These are phyloP conservation scores for Sylvia atricapilla DNA, from an alignment of 2,113 vertebrate species.

Conservation along the genomic window DNA sequence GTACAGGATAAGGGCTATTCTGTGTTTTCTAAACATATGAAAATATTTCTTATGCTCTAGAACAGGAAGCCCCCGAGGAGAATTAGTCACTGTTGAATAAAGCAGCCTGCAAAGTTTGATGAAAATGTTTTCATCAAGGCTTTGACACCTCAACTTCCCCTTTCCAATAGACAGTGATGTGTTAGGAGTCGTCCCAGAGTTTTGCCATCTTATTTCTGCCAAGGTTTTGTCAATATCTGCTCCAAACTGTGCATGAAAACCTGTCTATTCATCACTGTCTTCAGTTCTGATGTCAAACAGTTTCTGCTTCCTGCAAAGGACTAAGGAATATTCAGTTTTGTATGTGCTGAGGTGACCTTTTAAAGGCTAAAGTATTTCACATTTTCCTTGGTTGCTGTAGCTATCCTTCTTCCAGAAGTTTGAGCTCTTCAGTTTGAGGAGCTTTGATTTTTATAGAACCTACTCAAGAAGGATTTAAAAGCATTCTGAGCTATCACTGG, in stretches of 20 bases:
- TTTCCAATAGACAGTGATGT: not conserved
- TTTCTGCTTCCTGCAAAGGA: not conserved
- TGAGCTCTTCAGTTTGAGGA: not conserved
- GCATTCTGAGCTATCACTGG: not conserved
- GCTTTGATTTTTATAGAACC: not conserved
- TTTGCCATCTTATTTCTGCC: not conserved
- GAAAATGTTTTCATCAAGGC: not conserved
- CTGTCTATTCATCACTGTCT: not conserved
- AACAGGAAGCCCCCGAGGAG: not conserved
- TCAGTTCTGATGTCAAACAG: not conserved
- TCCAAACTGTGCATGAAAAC: not conserved
- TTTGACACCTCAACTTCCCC: not conserved
- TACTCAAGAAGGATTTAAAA: not conserved
- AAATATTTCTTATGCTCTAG: not conserved
- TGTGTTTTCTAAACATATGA: not conserved
- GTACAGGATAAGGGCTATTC: not conserved
- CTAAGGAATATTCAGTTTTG: not conserved
- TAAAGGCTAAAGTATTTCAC: not conserved
- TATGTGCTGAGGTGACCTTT: not conserved
- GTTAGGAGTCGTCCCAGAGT: not conserved
- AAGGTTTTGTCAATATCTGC: not conserved
- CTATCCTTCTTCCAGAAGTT: not conserved
- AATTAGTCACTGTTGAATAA: not conserved
- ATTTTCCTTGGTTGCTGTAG: not conserved
- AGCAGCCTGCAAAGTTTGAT: not conserved